Percentiles rank a stretch among this genome's conserved stretches.
These are phyloP conservation scores for Oppia nitens DNA, from an alignment of 1,140 invertebrate genomes.

Conservation along the genomic window DNA sequence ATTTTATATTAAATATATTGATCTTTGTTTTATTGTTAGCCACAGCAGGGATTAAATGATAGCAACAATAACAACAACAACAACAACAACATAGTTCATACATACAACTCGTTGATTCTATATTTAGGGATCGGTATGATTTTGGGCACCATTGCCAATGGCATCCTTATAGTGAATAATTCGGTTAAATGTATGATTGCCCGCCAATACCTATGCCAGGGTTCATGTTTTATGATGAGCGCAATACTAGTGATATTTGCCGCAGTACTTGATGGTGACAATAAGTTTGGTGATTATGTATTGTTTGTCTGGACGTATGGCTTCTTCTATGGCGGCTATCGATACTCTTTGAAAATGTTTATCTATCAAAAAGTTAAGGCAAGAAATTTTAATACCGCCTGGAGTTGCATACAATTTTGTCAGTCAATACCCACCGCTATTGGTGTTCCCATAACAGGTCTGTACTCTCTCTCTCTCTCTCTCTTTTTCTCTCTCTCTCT, in stretches of 20 bases:
- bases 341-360: constrained; percentile 74
- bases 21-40: no score
- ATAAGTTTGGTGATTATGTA: no score
- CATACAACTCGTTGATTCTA: constrained; percentile 60
- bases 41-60: constrained; percentile 55
- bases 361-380: constrained; percentile 64
- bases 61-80: constrained; percentile 56
- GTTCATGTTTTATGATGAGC: constrained; percentile 56
- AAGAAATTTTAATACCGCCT: constrained; percentile 72
- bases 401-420: constrained; percentile 73
- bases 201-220: constrained; percentile 58
- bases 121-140: constrained; percentile 68
- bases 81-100: no score
- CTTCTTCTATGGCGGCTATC: constrained; percentile 36
- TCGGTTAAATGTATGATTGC: constrained; percentile 66
- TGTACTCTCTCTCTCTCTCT: no score
- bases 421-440: constrained; percentile 66
- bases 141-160: constrained; percentile 58
- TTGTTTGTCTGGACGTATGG: constrained; percentile 34
- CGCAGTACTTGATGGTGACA: constrained; percentile 43
- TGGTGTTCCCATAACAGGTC: constrained; percentile 62
- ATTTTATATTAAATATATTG: constrained; percentile 17
- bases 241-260: constrained; percentile 61
- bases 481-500: no score
- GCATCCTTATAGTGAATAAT: constrained; percentile 62